A percentile compares a stretch with the other conserved stretches of the same genome.
These are phyloP conservation scores for Leuctra nigra DNA, from an alignment of 2,888 invertebrate species.

Conservation along the genomic window DNA sequence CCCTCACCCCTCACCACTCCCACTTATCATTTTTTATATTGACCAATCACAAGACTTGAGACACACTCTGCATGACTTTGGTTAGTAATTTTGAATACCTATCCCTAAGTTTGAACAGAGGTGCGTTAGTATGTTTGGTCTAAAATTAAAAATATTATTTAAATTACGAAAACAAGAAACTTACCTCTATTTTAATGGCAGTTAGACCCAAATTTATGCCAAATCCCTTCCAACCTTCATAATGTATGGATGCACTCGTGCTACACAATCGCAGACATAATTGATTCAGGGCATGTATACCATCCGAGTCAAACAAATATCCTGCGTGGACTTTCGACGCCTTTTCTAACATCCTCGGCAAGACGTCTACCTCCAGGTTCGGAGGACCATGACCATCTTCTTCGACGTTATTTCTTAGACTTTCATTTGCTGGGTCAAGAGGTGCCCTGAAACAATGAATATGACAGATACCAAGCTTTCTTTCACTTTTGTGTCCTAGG, in stretches of 20 bases:
- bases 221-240: constrained; percentile 24
- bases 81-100: too few relatives aligned
- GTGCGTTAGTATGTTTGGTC: too few relatives aligned
- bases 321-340: constrained; percentile 33
- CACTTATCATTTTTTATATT: too few relatives aligned
- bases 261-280: constrained; percentile 36
- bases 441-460: constrained; percentile 20
- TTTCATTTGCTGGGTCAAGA: constrained; percentile 34
- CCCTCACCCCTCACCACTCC: too few relatives aligned
- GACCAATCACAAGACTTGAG: too few relatives aligned
- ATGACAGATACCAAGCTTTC: too few relatives aligned
- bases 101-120: too few relatives aligned
- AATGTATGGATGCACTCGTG: constrained; percentile 28
- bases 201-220: constrained; percentile 11
- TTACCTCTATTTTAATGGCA: constrained; percentile 4
- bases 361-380: constrained; percentile 32
- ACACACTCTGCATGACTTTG: too few relatives aligned
- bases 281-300: constrained; percentile 32
- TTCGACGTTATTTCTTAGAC: constrained; percentile 33
- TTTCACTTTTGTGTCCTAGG: too few relatives aligned
- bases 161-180: background rate
- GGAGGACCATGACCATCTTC: constrained; percentile 27
- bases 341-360: constrained; percentile 29
- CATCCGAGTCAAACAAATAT: constrained; percentile 35
- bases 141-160: too few relatives aligned